phyloP scores from a whole-genome alignment of 2,113 vertebrate genomes.

The rabbit (Oryctolagus cuniculus) region mOryCun1.1 NC_091434.1:105745001-105745500 shows the following conservation, averaged over 20 bases:
- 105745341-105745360: background rate
- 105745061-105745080: background rate
- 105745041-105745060: background rate
- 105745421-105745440: background rate
- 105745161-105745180: background rate
- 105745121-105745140: background rate
- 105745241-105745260: background rate
- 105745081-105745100: background rate
- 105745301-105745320: background rate
- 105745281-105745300: background rate
- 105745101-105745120: background rate
- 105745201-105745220: background rate
- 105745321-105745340: background rate
- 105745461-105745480: slow-evolving; percentile 53
- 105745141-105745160: background rate
- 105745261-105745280: background rate
- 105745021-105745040: background rate
- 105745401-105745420: slow-evolving; percentile 63
- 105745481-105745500: slow-evolving; percentile 67
- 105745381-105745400: slow-evolving; percentile 32
- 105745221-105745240: background rate
- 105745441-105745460: slow-evolving; percentile 65
- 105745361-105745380: slow-evolving; percentile 55
- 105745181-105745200: background rate
- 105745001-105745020: background rate